A percentile compares a stretch with the other conserved stretches of the same genome.
Evolutionary conservation across 2,113 vertebrate species (phyloP).

Genomic region (Nyctereutes procyonoides): DNA sequence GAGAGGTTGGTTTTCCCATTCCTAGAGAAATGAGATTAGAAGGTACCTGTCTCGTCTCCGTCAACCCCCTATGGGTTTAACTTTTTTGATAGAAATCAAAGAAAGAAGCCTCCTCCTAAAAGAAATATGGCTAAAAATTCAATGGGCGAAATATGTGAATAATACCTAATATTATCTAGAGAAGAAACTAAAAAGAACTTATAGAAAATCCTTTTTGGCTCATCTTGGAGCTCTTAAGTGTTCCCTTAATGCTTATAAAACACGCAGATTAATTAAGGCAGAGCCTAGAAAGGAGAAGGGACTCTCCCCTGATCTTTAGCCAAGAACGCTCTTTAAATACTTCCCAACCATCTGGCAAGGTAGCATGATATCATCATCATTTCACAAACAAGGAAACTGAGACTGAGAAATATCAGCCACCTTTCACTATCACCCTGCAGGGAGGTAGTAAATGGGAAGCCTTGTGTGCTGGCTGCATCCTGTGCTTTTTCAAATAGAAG

Average conservation of each 20-base stretch:
- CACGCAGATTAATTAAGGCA: constrained; percentile 42
- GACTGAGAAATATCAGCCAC: not conserved
- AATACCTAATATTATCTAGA: not conserved
- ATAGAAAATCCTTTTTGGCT: not conserved
- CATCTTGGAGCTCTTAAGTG: not conserved
- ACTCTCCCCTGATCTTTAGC: not conserved
- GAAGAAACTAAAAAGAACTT: constrained; percentile 34
- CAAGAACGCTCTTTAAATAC: constrained; percentile 49
- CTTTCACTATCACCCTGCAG: not conserved
- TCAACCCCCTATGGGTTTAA: too few relatives aligned
- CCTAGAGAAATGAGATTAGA: not conserved
- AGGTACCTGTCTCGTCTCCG: not conserved
- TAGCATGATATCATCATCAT: not conserved
- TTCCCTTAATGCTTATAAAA: constrained; percentile 37
- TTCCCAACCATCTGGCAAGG: not conserved
- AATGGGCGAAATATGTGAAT: not conserved
- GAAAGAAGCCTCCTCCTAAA: not conserved
- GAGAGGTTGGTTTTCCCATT: not conserved
- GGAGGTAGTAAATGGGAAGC: not conserved
- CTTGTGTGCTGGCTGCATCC: not conserved
- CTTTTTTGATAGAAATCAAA: not conserved
- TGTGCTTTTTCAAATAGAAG: not conserved
- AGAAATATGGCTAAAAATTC: not conserved
- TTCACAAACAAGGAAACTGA: constrained; percentile 49
- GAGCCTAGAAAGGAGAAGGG: not conserved